Base-by-base conservation (phyloP, 53 echinoderm and acorn worm species). In the Stichopus horrens region DNA sequence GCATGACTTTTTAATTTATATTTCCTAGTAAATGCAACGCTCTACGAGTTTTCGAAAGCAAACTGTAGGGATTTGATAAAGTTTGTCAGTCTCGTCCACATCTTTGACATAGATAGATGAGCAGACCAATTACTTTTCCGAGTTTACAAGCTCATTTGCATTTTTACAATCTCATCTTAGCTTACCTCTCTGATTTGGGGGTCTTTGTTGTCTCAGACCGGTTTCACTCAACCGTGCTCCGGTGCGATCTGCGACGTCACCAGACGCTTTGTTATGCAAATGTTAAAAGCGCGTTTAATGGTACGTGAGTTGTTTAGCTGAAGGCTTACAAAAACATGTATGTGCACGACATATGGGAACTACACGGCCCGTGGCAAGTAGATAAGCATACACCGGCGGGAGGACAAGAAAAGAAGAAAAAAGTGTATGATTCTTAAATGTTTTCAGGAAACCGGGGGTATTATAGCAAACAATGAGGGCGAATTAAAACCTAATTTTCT, bases 231-330 rank as follows among this genome's bases (percentile, higher is more conserved):
- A 81, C 81, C 81, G 58, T 81, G 81, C 81, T 57, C 81, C 57
- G 16, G 71, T 53, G 54, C 57, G 81, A 20, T 55, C 56, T 81
- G 18, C 58, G 81, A 81, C 85, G 85, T 85, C 85, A 85, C 16
- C 37, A 21, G 7, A 21, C 5, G 66, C 37, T 63, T 85, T 85
- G 65, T 85, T 67, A 85, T 85, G 85, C 85, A 85, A 85, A 85
- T 85, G 51, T 52, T 21, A 23, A 63, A 68, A 52, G 85, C 85
- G 85, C 68, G 85, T 67, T 85, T 67, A 85, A 66, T 85, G 85
- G 85, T 65, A 85, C 85, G 85, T 85, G 71, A 67, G 66, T 66
- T 66, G 85, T 85, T 76, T 85, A 9, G 65, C 85, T 85, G 85
- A 10, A 60, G 85, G 85, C 63, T 52, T 58, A 85, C 67, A 85